Evolutionary conservation across 2,113 vertebrate genomes (phyloP), one percentile per base, ranked within the genome.

Genomic region (Seriola dumerili): DNA sequence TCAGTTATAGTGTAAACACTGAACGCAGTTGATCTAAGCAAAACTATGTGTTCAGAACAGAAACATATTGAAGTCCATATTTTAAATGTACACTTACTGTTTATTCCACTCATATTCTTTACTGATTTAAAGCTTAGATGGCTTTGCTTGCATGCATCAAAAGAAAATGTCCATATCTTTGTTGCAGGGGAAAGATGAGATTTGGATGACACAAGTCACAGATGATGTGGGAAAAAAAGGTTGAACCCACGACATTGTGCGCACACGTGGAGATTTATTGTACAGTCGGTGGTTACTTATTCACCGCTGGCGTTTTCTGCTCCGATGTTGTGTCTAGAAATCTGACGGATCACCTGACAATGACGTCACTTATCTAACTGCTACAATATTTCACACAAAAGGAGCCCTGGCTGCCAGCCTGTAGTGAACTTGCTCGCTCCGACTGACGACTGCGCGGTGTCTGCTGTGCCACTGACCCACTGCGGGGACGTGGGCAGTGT

Each of bases 391-490:
- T 84, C 21, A 83, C 55, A 42, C 55, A 42, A 61, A 69, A 75
- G 69, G 67, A 67, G 62, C 46, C 36, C 17, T n/a, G 64, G 72
- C 69, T 62, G 32, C 32, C 44, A 12, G 70, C 69, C 73, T 36
- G 48, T 23, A 4, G 50, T 57, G 78, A 80, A 84, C 78, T 78
- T 67, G 32, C 52, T 16, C 29, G 64, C 80, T 75, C 29, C 54
- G 78, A 72, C 72, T 61, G 42, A 57, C 58, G 38, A 57, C 58
- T 69, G 87, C 19, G 14, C 4, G 62, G 42, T 66, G 88, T 92
- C 87, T 88, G 87, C 85, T 89, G 92, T 91, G 84, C 93, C 82
- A 92, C 92, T 94, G 89, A 94, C 90, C 92, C 92, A 92, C 82
- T 92, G 83, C 34, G 23, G 77, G 84, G 89, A 72, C 68, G 79